Evolutionary conservation across 2,797 vertebrate genomes (phyloP), one percentile per base, ranked within the genome.

Genomic region (Pseudomugil gertrudae): DNA sequence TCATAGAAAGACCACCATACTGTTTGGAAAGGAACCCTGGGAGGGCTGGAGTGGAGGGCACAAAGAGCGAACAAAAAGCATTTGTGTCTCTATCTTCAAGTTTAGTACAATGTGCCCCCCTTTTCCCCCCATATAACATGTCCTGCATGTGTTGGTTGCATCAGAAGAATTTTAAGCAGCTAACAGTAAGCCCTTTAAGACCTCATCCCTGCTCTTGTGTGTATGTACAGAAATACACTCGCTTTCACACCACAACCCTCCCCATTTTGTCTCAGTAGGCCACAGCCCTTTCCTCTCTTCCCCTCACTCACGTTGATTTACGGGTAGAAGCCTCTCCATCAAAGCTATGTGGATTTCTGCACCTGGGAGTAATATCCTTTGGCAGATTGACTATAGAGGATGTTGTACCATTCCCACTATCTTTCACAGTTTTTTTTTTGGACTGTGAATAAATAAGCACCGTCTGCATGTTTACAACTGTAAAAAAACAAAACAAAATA

Each of bases 121-220:
- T 75, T 52, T 35, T 81, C 72, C 72, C 87, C 79, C 73, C 60
- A 85, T 82, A 84, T 84, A 86, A 79, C 80, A 85, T 79, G 78
- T 87, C 83, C 76, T 86, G 87, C 72, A 62, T 84, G 83, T 80
- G 80, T 77, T 86, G 81, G 89, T 92, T 92, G 87, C 89, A 85
- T 92, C 88, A 90, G 89, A 94, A 90, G 93, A 95, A 94, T 94
- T 92, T 93, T 93, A 94, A 95, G 90, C 90, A 93, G 94, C 91
- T 93, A 92, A 93, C 76, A 79, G 73, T 93, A 94, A 94, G 90
- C 92, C 89, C 87, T 84, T 83, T 92, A 93, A 94, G 85, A 89
- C 89, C 88, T 66, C 82, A 81, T 77, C 77, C 72, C 59, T 66
- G 75, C 76, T 63, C 32, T 61, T 68, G 78, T 57, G 23, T 52